These are phyloP conservation scores for Hiodon tergisus DNA, from an alignment of 2,113 vertebrate species.

Conservation along the genomic window DNA sequence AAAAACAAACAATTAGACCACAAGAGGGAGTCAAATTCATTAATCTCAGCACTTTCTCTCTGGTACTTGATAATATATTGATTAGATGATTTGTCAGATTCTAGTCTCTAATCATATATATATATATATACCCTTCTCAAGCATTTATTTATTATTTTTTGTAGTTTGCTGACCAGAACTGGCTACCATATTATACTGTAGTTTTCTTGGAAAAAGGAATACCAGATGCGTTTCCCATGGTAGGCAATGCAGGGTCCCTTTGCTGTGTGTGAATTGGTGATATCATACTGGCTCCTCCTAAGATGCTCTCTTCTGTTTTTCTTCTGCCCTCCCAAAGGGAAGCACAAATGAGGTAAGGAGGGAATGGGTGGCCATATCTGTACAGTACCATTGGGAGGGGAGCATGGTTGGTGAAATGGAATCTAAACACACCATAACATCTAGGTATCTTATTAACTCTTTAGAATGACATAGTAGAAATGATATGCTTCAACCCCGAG, in stretches of 20 bases:
- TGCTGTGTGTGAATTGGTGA: not conserved
- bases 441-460: too few species aligned
- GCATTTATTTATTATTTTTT: too few species aligned
- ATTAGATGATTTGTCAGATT: too few species aligned
- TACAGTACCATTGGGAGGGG: not conserved
- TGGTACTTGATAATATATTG: not conserved
- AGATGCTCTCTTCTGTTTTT: conserved; percentile 30
- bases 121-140: too few species aligned
- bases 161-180: too few species aligned
- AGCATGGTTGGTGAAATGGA: not conserved
- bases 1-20: not conserved
- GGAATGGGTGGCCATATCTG: not conserved
- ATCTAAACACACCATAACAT: too few species aligned
- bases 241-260: not conserved
- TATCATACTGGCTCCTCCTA: not conserved
- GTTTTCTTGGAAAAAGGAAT: not conserved
- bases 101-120: too few species aligned
- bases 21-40: not conserved
- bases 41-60: not conserved
- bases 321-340: conserved; percentile 73
- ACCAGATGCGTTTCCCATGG: not conserved
- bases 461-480: too few species aligned
- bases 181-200: too few species aligned
- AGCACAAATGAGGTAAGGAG: conserved; percentile 94
- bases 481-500: too few species aligned